Percentiles rank a stretch among this genome's conserved stretches.
Evolutionary conservation across 2,113 vertebrate genomes (phyloP).

Genomic region (Rhinolophus sinicus): DNA sequence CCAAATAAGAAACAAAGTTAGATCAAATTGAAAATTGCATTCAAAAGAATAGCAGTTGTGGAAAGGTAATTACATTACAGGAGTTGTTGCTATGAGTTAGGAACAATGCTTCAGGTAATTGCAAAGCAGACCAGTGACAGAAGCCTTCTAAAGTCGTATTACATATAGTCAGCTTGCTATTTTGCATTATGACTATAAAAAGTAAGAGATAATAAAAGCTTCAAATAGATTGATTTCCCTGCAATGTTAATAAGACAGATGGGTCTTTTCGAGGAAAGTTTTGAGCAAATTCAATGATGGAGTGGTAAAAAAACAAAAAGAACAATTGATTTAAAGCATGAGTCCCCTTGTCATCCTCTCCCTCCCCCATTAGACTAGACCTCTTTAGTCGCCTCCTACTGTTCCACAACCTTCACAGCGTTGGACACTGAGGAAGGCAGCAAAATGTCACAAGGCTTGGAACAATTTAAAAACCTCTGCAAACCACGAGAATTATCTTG

Average conservation of each 20-base stretch:
- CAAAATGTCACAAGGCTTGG: not conserved
- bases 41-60: not conserved
- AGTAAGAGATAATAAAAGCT: not conserved
- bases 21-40: not conserved
- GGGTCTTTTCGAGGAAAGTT: not conserved
- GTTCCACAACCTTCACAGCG: not conserved
- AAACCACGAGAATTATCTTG: not conserved
- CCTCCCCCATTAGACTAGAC: accelerated
- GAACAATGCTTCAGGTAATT: not conserved
- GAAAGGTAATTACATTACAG: not conserved
- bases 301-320: not conserved
- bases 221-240: not conserved
- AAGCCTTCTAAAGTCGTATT: not conserved
- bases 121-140: not conserved
- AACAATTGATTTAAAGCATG: not conserved
- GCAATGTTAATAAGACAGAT: not conserved
- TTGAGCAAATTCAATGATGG: not conserved
- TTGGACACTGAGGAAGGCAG: not conserved
- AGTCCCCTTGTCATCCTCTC: not conserved
- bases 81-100: not conserved
- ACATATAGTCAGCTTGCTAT: not conserved
- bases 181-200: not conserved
- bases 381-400: not conserved
- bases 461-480: not conserved
- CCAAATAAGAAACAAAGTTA: not conserved